Percentiles rank a stretch among this genome's conserved stretches.
Conservation (phyloP, 2,888 invertebrate genomes). For the Apamea epomidion region DNA sequence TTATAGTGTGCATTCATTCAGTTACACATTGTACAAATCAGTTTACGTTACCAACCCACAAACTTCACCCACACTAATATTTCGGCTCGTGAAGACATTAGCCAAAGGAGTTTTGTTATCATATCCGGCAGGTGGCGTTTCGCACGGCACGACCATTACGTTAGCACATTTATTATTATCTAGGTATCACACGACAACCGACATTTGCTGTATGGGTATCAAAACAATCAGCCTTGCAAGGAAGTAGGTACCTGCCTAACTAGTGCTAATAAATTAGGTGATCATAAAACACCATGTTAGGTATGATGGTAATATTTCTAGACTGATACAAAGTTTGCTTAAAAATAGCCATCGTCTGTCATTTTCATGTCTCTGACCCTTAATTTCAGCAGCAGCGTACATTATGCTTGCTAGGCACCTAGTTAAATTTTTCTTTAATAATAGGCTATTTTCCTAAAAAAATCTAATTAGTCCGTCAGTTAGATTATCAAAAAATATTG, state of each 20-base stretch:
- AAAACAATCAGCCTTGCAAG: constrained; percentile 3
- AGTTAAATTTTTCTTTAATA: too few relatives aligned
- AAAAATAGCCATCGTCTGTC: too few relatives aligned
- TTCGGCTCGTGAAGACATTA: constrained; percentile 64
- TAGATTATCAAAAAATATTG: too few relatives aligned
- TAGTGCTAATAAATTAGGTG: not conserved
- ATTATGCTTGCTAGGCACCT: too few relatives aligned
- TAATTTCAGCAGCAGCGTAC: too few relatives aligned
- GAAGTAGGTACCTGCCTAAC: not conserved
- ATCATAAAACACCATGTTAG: not conserved
- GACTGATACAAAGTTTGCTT: not conserved
- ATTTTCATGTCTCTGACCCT: too few relatives aligned
- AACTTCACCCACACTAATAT: constrained; percentile 49
- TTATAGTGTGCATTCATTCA: not conserved
- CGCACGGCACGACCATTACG: constrained; percentile 66
- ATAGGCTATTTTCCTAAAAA: too few relatives aligned
- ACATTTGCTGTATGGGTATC: constrained; percentile 23
- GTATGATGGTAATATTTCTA: not conserved
- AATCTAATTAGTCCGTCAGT: too few relatives aligned
- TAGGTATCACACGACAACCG: constrained; percentile 52
- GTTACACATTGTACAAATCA: not conserved
- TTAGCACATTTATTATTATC: constrained; percentile 59
- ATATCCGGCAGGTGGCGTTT: constrained; percentile 71
- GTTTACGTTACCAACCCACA: not conserved
- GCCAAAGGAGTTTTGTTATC: constrained; percentile 69